Evolutionary conservation across 2,113 vertebrate species (phyloP), one percentile per base, ranked within the genome.

Genomic region (Cavia aperea): DNA sequence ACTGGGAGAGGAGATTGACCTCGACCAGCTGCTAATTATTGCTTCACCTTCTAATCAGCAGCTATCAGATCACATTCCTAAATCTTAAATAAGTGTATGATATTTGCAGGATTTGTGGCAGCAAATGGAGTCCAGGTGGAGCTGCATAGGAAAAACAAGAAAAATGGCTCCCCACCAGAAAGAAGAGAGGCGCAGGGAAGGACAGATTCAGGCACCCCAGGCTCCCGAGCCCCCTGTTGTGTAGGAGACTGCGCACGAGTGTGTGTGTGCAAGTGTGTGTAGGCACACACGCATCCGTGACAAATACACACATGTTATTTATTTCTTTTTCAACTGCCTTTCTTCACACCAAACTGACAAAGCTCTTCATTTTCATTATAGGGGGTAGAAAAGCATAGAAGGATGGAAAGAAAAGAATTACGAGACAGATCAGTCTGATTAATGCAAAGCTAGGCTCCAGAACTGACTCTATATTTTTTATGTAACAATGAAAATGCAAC

Each of bases 141-240:
- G 94, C 82, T 39, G 26, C 93, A 92, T 2, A 86, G 92, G 81
- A 93, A 96, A 95, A 95, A 92, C 63, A 82, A 92, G 93, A 94
- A 96, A 96, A 95, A 95, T 95, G 95, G 92, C 95, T 96, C 54
- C 75, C 96, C 91, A 93, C 93, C 96, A 96, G 94, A 96, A 96
- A 93, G 21, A 26, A 94, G 94, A 94, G 78, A 91, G 8, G 85
- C 94, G n/a, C 78, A 81, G 49, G 60, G 89, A 36, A 96, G 88
- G 92, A 96, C 94, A 97, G 95, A 96, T 94, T 96, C 96, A 93
- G 73, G 73, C 91, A 54, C 93, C 63, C 94, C 96, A 96, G 96
- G 96, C 68, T 93, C 89, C 94, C 26, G 46, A 36, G 51, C 60
- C 58, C 85, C 96, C 85, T 86, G 91, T 18, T 62, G 93, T 93